Base-by-base conservation (phyloP, 2,888 invertebrate genomes). In the Rhingia campestris region DNA sequence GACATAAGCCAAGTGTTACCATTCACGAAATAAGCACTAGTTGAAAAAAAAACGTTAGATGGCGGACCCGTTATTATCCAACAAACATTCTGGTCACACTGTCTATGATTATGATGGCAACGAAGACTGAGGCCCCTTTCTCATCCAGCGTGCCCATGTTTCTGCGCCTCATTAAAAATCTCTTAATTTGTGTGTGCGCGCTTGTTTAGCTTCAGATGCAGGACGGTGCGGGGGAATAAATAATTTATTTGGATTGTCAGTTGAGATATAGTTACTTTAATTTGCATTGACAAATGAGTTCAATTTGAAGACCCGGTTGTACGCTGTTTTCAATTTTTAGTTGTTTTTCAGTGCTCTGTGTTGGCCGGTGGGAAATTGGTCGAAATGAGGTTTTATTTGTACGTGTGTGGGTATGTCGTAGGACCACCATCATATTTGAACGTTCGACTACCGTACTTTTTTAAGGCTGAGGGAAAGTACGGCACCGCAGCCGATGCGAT, bases 221-320 rank as follows among this genome's bases (percentile, higher is more conserved):
- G 9, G 43, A 4, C 41, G 35, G 51, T 3, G 49, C 22, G 39
- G 32, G 30, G 33, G 10, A 58, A 53, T 82, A 66, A 79, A 80
- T 75, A 79, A 84, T 79, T 84, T 75, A 84, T 84, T 63, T 80
- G 45, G 54, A 75, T 43, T 70, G 73, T 61, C 84, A 53, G n/a
- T 14, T 84, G 51, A 84, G 70, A 80, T 75, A 80, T 84, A 69
- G 80, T 80, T 84, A 70, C 80, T 80, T 80, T 84, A 80, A 84
- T 80, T 84, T 80, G 75, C 84, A 80, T 84, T 79, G 75, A 84
- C 80, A 75, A 84, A 84, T 84, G 80, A 54, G 80, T 70, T 80
- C 80, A 84, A 84, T 84, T 74, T 75, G 59, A 64, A 66, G 61
- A 49, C n/a, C 66, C 54, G 32, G 70, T 59, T 9, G 75, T 59